Evolutionary conservation across 2,888 invertebrate genomes (phyloP).

Genomic region (Acanthacorydalis orientalis): DNA sequence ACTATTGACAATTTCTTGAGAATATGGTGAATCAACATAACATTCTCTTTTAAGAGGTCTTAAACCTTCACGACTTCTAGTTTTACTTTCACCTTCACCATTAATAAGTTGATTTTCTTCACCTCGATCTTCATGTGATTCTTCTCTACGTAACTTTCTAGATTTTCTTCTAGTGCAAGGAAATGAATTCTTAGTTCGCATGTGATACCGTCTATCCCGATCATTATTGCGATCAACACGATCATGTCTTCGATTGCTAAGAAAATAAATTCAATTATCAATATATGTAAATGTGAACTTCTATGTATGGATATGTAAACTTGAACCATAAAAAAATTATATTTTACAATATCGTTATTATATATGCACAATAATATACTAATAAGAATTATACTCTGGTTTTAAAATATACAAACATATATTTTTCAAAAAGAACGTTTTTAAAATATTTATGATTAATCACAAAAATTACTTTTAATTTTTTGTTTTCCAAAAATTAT

Average conservation of each 20-base stretch:
- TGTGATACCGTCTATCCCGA: not conserved
- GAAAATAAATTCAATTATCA: too few species aligned
- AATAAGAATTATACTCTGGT: too few species aligned
- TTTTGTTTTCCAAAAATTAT: too few species aligned
- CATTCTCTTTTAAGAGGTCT: slow-evolving; percentile 24
- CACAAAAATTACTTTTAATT: too few species aligned
- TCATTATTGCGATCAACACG: too few species aligned
- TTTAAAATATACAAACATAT: too few species aligned
- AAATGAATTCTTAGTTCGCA: not conserved
- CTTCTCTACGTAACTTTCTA: not conserved
- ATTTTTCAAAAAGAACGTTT: too few species aligned
- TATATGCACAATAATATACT: too few species aligned
- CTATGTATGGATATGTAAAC: not conserved
- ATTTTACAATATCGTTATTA: too few species aligned
- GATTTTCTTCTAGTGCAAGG: slow-evolving; percentile 1
- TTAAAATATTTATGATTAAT: too few species aligned
- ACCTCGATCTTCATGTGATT: not conserved
- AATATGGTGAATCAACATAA: slow-evolving; percentile 23
- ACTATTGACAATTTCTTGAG: slow-evolving; percentile 15
- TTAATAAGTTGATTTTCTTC: not conserved
- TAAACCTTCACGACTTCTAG: slow-evolving; percentile 22
- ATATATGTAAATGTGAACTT: not conserved
- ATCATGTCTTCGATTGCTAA: too few species aligned
- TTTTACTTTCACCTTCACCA: slow-evolving; percentile 17
- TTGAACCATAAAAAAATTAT: too few species aligned